Conservation (phyloP, 2,113 vertebrate genomes). For the Thalassoma bifasciatum region DNA sequence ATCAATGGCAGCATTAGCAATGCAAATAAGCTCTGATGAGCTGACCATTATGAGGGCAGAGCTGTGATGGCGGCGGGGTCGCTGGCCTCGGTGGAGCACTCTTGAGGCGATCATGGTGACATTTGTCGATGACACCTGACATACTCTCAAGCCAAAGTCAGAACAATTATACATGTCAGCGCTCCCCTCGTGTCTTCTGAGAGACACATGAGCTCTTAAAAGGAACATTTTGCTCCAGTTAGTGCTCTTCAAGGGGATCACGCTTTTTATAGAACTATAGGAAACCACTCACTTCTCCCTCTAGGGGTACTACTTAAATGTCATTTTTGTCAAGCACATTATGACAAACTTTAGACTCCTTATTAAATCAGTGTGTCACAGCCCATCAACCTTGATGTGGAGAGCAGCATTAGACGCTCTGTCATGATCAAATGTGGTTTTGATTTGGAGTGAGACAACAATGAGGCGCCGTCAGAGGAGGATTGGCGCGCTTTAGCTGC, state of each 20-base stretch:
- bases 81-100: conserved; percentile 23
- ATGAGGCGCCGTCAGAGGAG: conserved; percentile 65
- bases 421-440: conserved; percentile 70
- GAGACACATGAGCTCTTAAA: conserved; percentile 62
- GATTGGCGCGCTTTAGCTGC: conserved; percentile 64
- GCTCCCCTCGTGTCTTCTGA: conserved; percentile 51
- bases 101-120: conserved; percentile 19
- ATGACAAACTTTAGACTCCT: conserved; percentile 74
- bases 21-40: conserved; percentile 43
- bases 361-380: conserved; percentile 69
- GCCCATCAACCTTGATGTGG: conserved; percentile 72
- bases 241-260: conserved; percentile 59
- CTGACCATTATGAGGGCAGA: conserved; percentile 21
- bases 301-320: conserved; percentile 70
- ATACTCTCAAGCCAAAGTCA: conserved; percentile 43
- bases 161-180: conserved; percentile 49
- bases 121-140: neutral
- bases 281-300: conserved; percentile 63
- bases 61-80: neutral
- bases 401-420: conserved; percentile 62
- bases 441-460: conserved; percentile 76
- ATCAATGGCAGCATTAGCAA: conserved; percentile 47
- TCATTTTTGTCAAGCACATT: conserved; percentile 72
- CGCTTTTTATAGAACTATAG: conserved; percentile 60
- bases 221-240: conserved; percentile 75